Base-by-base conservation (phyloP, 2,888 invertebrate species). In the Labia minor region DNA sequence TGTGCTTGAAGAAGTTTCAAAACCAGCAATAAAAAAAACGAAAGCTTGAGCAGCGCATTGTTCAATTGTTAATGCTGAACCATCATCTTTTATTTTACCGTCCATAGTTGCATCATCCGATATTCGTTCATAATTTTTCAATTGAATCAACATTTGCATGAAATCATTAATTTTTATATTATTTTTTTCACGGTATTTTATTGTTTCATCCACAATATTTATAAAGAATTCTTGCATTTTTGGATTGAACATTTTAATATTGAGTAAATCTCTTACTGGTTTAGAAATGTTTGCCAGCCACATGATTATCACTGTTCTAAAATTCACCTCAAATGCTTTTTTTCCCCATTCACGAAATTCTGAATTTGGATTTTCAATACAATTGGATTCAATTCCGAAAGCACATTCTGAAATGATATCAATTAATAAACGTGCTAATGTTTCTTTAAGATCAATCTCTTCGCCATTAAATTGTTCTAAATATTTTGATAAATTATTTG, bases 401-500 rank as follows among this genome's bases (percentile, higher is more conserved):
- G 83, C 84, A 67, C 83, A 81, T 65, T 80, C 81, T 0, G 83
- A 83, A 26, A 85, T 83, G 1, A 85, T 83, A 72, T 85, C 84
- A 75, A 84, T 83, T 0, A 83, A 80, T 72, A 82, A 84, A 70
- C 81, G 81, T 3, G 83, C 83, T 70, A 82, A 80, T 67, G 83
- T 79, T 63, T 83, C 82, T 18, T 82, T 80, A 65, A 84, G 64
- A 20, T 76, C 82, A 4, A 74, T 62, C 1, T 66, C 74, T 67
- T 78, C 74, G 2, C 73, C 73, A 0, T 77, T 77, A 0, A 74
- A 67, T 67, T 68, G 19, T 11, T 21, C 1, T 18, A 61, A 62
- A 19, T 64, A 65, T 16, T 20, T 11, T 6, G 63, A 18, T 14
- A 68, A 66, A 8, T 68, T 63, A 18, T 68, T 62, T 2, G 66